These are phyloP conservation scores for Aleiodes testaceus DNA, from an alignment of 2,888 invertebrate genomes.

Conservation along the genomic window DNA sequence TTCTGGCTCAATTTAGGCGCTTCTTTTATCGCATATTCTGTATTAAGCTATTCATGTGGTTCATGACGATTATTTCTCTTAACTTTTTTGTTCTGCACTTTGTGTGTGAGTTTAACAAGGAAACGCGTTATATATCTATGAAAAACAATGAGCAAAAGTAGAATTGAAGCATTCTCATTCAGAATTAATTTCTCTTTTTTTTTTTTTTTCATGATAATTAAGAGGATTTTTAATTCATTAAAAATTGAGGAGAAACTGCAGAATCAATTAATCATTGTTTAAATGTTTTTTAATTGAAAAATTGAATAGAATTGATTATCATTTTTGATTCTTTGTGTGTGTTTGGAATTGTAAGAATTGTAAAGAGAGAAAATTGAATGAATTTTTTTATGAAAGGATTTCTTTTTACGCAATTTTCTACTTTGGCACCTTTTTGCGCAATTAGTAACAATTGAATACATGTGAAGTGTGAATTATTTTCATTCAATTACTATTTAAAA, in stretches of 20 bases:
- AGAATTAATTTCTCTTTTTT: not conserved
- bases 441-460: constrained; percentile 28
- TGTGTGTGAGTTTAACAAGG: constrained; percentile 16
- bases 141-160: constrained; percentile 35
- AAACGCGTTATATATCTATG: not conserved
- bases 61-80: constrained; percentile 9
- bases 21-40: constrained; percentile 34
- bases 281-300: constrained; percentile 19
- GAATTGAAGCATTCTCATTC: constrained; percentile 28
- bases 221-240: not conserved
- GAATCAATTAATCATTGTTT: constrained; percentile 10
- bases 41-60: constrained; percentile 19
- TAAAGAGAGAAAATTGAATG: not conserved
- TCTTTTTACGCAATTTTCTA: constrained; percentile 53
- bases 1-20: constrained; percentile 27
- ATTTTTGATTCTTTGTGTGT: constrained; percentile 5
- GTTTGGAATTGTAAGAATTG: not conserved
- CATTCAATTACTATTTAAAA: not conserved
- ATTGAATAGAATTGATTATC: constrained; percentile 25
- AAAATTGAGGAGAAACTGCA: constrained; percentile 7
- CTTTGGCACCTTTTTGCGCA: constrained; percentile 64
- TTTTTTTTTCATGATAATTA: constrained; percentile 23
- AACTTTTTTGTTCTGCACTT: constrained; percentile 3
- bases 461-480: not conserved
- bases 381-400: not conserved